Conservation (phyloP, 2,888 invertebrate genomes). For the Muschampia plurimacula region DNA sequence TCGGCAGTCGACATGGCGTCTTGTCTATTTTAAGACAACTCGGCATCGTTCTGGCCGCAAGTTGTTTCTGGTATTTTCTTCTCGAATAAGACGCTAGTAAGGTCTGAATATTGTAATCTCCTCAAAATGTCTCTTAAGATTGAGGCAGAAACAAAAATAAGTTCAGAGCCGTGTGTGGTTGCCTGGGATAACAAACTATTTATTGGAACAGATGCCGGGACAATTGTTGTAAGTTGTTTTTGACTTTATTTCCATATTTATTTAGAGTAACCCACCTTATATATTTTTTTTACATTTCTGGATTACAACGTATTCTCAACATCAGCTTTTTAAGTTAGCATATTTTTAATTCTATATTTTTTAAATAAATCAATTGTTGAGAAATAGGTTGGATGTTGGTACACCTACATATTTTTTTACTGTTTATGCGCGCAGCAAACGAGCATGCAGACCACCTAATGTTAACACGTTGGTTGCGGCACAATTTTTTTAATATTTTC, state of each 20-base stretch:
- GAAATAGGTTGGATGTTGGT: too few species aligned
- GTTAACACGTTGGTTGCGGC: too few species aligned
- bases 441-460: too few species aligned
- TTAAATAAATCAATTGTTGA: too few species aligned
- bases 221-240: constrained; percentile 65
- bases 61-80: constrained; percentile 55
- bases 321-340: too few species aligned
- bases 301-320: too few species aligned
- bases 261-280: not conserved
- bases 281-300: too few species aligned
- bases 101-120: constrained; percentile 37
- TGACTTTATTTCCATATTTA: not conserved
- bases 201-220: constrained; percentile 73
- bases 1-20: constrained; percentile 26
- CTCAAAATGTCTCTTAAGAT: constrained; percentile 66
- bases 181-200: constrained; percentile 69
- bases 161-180: constrained; percentile 71
- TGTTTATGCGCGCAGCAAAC: too few species aligned
- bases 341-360: too few species aligned
- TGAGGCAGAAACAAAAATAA: constrained; percentile 64
- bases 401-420: too few species aligned
- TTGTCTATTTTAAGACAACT: constrained; percentile 35
- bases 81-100: constrained; percentile 46
- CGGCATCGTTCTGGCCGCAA: constrained; percentile 15
- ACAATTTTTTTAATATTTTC: too few species aligned